Conservation (phyloP, 2,113 vertebrate genomes). For the Brachypteracias leptosomus region DNA sequence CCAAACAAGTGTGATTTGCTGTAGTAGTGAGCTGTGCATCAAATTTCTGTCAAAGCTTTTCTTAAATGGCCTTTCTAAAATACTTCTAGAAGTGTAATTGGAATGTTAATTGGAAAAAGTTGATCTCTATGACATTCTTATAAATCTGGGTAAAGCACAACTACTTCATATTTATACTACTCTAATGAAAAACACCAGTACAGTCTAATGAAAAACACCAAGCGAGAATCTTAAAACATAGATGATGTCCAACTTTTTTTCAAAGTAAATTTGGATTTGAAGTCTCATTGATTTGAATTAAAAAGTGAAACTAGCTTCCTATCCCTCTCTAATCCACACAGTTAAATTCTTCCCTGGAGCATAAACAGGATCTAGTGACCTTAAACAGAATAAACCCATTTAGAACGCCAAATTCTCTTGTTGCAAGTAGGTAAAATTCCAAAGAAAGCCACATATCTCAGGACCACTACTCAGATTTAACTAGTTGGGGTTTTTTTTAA, state of each 20-base stretch:
- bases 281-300: background rate
- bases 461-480: background rate
- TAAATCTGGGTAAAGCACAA: background rate
- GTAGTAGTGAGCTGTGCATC: background rate
- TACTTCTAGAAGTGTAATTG: constrained; percentile 17
- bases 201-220: background rate
- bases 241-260: background rate
- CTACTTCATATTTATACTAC: background rate
- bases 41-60: constrained; percentile 25
- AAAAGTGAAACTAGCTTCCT: background rate
- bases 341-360: background rate
- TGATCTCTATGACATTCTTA: constrained; percentile 5
- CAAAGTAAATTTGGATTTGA: background rate
- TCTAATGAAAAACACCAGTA: background rate
- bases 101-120: constrained; percentile 30
- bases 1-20: background rate
- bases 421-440: background rate
- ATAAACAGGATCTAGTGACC: background rate
- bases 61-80: constrained; percentile 18
- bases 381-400: background rate
- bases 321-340: background rate
- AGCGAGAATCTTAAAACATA: background rate
- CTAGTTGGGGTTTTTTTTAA: background rate
- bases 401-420: background rate
- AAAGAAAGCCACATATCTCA: background rate